Conservation (phyloP, 2,113 vertebrate species). For the Labeo rohita region DNA sequence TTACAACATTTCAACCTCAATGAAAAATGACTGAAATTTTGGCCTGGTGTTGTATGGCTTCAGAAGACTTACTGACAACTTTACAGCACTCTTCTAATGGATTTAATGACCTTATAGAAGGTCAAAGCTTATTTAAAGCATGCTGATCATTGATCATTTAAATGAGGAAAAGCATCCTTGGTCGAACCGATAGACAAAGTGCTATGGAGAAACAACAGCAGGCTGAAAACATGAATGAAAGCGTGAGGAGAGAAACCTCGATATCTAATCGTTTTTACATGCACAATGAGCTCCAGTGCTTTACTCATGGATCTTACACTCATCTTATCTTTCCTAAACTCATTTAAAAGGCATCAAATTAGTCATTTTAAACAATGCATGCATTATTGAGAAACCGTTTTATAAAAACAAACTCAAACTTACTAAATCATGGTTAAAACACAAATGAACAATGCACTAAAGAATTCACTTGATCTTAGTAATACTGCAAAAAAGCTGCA, state of each 20-base stretch:
- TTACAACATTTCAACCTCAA: background rate
- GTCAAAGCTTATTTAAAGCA: background rate
- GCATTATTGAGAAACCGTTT: background rate
- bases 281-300: background rate
- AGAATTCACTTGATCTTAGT: background rate
- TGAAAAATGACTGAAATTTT: background rate
- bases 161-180: background rate
- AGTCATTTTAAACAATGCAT: background rate
- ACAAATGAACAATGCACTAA: background rate
- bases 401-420: background rate
- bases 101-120: background rate
- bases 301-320: conserved; percentile 13
- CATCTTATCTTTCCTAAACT: conserved; percentile 20
- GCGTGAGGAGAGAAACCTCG: background rate
- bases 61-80: background rate
- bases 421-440: background rate
- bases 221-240: conserved; percentile 20
- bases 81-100: background rate
- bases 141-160: background rate
- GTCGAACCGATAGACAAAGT: background rate
- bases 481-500: background rate
- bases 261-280: conserved; percentile 1
- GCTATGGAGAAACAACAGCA: background rate
- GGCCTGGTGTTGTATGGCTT: background rate
- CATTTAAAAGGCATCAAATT: conserved; percentile 21